Percentiles rank a stretch among this genome's conserved stretches.
Conservation (phyloP, 30 jellyfish, hydroid and myxozoan species). For the Turritopsis rubra region DNA sequence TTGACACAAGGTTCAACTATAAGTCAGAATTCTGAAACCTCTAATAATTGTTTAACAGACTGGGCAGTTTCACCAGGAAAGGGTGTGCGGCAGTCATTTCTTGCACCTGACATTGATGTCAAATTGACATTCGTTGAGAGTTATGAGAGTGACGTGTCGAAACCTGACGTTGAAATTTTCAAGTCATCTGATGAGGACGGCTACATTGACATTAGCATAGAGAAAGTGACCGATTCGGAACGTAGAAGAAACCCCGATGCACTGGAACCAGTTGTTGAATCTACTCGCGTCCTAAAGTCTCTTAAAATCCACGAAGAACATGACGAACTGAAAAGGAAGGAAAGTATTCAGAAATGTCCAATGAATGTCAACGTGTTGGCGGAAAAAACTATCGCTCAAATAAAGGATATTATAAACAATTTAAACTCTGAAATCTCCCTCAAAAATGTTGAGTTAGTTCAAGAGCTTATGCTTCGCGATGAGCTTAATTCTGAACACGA, state of each 20-base stretch:
- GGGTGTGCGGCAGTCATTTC: background rate
- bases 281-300: slow-evolving; percentile 11
- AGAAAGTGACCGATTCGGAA: background rate
- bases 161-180: slow-evolving; percentile 10
- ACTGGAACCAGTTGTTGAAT: slow-evolving; percentile 6
- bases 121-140: slow-evolving; percentile 22
- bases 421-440: background rate
- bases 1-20: background rate
- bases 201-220: slow-evolving; percentile 7
- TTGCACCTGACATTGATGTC: background rate
- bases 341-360: background rate
- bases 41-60: background rate
- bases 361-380: background rate
- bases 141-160: slow-evolving; percentile 4
- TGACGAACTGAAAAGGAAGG: slow-evolving; percentile 3
- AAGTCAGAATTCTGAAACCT: background rate
- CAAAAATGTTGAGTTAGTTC: slow-evolving; percentile 12
- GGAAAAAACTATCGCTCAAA: background rate
- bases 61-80: background rate
- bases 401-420: background rate
- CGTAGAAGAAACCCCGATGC: background rate
- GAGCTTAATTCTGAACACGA: slow-evolving; percentile 25
- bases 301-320: slow-evolving; percentile 5
- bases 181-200: slow-evolving; percentile 4
- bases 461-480: slow-evolving; percentile 28